Evolutionary conservation across 2,113 vertebrate genomes (phyloP), one percentile per base, ranked within the genome.

Genomic region (Dicentrarchus labrax): DNA sequence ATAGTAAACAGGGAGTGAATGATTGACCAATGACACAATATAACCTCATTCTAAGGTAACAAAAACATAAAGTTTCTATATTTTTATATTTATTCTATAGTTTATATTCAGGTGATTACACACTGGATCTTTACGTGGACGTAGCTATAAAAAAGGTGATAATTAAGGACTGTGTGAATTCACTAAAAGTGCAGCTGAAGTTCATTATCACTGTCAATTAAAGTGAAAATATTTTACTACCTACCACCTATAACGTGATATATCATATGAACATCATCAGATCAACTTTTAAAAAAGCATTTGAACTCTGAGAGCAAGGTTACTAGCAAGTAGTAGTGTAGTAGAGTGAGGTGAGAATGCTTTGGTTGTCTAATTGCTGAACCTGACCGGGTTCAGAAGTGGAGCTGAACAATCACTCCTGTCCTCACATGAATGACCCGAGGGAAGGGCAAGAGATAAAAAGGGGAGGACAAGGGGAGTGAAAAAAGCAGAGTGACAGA

Each of bases 371-470:
- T 45, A 60, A 72, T 61, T 36, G 59, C 36, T 60, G 85, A 91
- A 86, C 82, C 76, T 88, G 89, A 78, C 45, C 7, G 7, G 8
- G 80, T 65, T 92, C 90, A 86, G 70, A 88, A 87, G 85, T 70
- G 73, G 65, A 74, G 62, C 45, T 47, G 30, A 88, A 47, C 75
- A 64, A 47, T 71, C 17, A 0, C 86, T 85, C 88, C 73, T 86
- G 86, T 91, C 80, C 83, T 79, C 84, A 85, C 88, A 91, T 77
- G 90, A 90, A 91, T 60, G 77, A 89, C 81, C 88, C 0, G 56
- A 85, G 78, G 88, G 83, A 83, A 76, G 64, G 84, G 74, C 83
- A 85, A 78, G 76, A 60, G 51, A 47, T 61, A n/a, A 78, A 80
- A 83, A 72, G 10, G 60, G 78, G 75, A 48, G 62, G 36, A 57